A percentile compares a stretch with the other conserved stretches of the same genome.
Conservation (phyloP, 2,113 vertebrate species). For the Fregata magnificens region DNA sequence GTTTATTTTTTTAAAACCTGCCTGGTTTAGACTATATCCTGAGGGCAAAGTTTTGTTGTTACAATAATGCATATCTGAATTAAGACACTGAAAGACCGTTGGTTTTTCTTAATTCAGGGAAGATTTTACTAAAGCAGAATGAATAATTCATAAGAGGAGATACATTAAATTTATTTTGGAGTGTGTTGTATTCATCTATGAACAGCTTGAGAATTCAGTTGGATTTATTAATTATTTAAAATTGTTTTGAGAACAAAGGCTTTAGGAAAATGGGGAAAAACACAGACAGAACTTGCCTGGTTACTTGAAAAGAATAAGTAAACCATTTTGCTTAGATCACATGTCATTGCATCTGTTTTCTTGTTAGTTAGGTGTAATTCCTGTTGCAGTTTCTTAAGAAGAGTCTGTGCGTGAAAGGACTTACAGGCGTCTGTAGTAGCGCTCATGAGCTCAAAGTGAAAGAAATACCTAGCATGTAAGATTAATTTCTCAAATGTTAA, state of each 20-base stretch:
- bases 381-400: neutral
- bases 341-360: neutral
- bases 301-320: neutral
- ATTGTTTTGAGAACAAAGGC: neutral
- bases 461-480: neutral
- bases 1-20: neutral
- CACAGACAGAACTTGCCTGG: neutral
- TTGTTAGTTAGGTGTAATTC: neutral
- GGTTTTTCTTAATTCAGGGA: neutral
- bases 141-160: neutral
- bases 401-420: neutral
- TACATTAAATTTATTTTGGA: neutral
- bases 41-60: neutral
- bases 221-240: conserved; percentile 13
- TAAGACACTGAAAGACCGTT: neutral
- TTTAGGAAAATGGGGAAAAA: neutral
- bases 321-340: neutral
- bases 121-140: neutral
- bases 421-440: neutral
- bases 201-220: neutral
- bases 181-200: neutral
- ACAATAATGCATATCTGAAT: neutral
- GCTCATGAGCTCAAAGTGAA: neutral
- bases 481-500: neutral
- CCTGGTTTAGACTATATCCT: neutral